A percentile compares a stretch with the other conserved stretches of the same genome.
Conservation (phyloP, 37 sponge, comb jelly and placozoan genomes). For the Spongilla lacustris region DNA sequence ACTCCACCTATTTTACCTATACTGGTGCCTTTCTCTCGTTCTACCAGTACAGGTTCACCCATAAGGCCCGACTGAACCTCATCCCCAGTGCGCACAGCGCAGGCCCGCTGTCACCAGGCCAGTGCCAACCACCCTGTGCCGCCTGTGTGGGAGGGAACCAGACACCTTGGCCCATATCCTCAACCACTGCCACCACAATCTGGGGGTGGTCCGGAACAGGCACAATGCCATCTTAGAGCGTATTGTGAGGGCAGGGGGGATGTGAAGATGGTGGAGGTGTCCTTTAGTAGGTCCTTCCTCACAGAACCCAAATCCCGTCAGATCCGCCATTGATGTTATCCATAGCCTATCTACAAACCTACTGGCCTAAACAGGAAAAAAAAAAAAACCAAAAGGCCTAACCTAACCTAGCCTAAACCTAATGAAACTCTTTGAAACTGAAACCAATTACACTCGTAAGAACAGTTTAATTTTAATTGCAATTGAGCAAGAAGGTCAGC, state of each 20-base stretch:
- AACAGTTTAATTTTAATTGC: neutral
- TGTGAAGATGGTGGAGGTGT: too few species aligned
- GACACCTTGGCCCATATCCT: slow-evolving; percentile 28
- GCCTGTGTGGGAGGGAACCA: neutral
- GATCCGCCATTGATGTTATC: too few species aligned
- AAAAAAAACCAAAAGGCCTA: slow-evolving; percentile 9
- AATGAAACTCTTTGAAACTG: neutral
- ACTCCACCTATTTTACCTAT: slow-evolving; percentile 26
- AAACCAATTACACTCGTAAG: neutral
- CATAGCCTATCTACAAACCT: too few species aligned
- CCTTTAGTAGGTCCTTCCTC: too few species aligned
- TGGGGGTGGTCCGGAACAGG: neutral
- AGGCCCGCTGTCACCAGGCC: neutral
- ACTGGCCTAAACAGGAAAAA: too few species aligned
- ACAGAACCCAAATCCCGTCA: too few species aligned
- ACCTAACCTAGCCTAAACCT: neutral
- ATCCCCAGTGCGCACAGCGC: slow-evolving; percentile 27
- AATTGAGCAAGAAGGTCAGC: too few species aligned
- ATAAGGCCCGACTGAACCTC: slow-evolving; percentile 33
- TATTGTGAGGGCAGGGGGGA: neutral
- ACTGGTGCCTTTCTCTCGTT: slow-evolving; percentile 19
- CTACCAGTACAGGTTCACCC: slow-evolving; percentile 43
- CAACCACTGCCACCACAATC: too few species aligned
- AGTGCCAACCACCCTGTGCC: neutral
- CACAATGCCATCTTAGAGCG: slow-evolving; percentile 14